Evolutionary conservation across 2,113 vertebrate species (phyloP), one percentile per base, ranked within the genome.

Genomic region (Himantopus leucocephalus): DNA sequence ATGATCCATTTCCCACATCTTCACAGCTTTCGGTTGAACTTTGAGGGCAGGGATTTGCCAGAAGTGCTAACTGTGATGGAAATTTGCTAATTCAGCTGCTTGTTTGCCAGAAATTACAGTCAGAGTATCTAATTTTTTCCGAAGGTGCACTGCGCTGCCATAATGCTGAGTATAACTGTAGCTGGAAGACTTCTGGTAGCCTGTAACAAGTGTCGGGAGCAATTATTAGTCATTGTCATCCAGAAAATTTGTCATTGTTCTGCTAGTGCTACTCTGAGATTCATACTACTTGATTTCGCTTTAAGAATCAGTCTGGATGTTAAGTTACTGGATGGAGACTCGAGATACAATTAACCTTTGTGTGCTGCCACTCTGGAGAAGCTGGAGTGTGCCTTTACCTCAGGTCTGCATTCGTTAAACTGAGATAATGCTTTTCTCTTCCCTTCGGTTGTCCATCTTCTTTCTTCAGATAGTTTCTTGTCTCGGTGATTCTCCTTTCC

Each of bases 191-290:
- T 73, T 76, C 45, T 62, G 35, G 30, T 43, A 86, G 64, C 48
- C 41, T 73, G 4, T 80, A 34, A 56, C 23, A 70, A 81, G 43
- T 53, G 77, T 71, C 58, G 70, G 59, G 41, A 76, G 26, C 82
- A 95, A 94, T 94, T 93, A 94, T 27, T 48, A 50, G 23, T 85
- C 92, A 85, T 48, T 92, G 77, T 90, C 53, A 93, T 76, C 34
- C 58, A 76, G 74, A 82, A 96, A 70, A 93, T 74, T 55, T 84
- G 47, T 63, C 60, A 75, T 80, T 94, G 30, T 86, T 94, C 67
- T 94, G 58, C 45, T 59, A 73, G 19, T 82, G 48, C 41, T 76
- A 12, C 58, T 88, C 85, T 70, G 88, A 94, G 79, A 80, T 70
- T 83, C 0, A 3, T 85, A 30, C 32, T 73, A 83, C 78, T 89